Percentiles rank a stretch among this genome's conserved stretches.
Conservation (phyloP, 1,140 invertebrate genomes). For the Pseudomyrmex concolor region DNA sequence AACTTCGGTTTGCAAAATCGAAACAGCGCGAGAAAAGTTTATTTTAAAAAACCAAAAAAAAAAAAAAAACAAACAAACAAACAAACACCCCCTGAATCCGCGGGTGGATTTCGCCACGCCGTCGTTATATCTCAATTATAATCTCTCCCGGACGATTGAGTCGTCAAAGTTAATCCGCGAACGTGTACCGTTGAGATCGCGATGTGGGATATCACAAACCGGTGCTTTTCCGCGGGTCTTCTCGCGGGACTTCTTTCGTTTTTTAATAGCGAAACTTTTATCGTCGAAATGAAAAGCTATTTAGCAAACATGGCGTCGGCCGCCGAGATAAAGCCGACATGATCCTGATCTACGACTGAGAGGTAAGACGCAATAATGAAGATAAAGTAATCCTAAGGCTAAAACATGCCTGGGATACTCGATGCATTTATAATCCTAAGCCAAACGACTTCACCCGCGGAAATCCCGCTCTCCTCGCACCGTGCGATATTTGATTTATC, state of each 20-base stretch:
- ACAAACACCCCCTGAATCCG: no score
- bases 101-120: no score
- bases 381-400: slow-evolving; percentile 55
- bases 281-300: slow-evolving; percentile 27
- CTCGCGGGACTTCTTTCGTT: background rate
- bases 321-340: slow-evolving; percentile 53
- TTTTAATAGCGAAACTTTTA: slow-evolving; percentile 47
- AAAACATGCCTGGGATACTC: slow-evolving; percentile 32
- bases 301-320: slow-evolving; percentile 44
- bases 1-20: no score
- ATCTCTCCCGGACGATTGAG: slow-evolving; percentile 7
- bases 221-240: slow-evolving; percentile 3
- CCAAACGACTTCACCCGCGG: background rate
- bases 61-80: no score
- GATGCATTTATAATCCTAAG: slow-evolving; percentile 55
- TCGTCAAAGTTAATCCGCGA: slow-evolving; percentile 32
- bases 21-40: no score
- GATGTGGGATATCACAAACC: background rate
- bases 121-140: background rate
- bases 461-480: background rate
- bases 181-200: background rate
- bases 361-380: slow-evolving; percentile 52
- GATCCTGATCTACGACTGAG: slow-evolving; percentile 53
- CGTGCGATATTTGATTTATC: slow-evolving; percentile 4
- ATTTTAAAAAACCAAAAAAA: no score